Conservation (phyloP, 2,113 vertebrate genomes). For the Sardina pilchardus region DNA sequence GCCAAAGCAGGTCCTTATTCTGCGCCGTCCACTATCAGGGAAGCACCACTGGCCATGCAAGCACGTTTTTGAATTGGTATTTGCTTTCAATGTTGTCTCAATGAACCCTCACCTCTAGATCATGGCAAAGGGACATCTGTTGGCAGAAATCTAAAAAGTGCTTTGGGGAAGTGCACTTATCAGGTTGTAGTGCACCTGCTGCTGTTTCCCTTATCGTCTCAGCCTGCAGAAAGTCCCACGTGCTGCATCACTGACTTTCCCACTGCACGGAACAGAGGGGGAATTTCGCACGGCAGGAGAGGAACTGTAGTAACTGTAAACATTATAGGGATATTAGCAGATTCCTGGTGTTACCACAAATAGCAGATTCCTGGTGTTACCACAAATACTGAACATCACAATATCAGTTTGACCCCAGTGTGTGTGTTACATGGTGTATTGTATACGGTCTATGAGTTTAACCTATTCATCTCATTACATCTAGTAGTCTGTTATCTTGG, state of each 20-base stretch:
- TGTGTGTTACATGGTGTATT: not conserved
- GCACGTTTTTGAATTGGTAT: not conserved
- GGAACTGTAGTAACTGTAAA: too few species aligned
- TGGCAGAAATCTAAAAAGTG: not conserved
- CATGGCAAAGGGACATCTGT: not conserved
- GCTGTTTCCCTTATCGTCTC: not conserved
- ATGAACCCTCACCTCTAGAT: not conserved
- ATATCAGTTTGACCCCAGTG: not conserved
- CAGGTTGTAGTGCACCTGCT: not conserved
- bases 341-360: not conserved
- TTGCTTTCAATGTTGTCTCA: not conserved
- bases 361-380: not conserved
- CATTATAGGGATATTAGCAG: not conserved
- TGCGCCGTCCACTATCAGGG: not conserved
- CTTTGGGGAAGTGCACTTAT: not conserved
- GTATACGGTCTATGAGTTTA: not conserved
- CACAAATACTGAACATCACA: too few species aligned
- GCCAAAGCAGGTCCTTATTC: not conserved
- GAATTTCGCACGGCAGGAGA: not conserved
- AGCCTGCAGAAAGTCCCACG: not conserved
- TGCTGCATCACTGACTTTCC: not conserved
- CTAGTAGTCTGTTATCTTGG: not conserved
- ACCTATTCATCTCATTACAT: not conserved
- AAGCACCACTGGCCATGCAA: not conserved
- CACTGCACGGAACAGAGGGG: not conserved